These are phyloP conservation scores for Pheosia tremula DNA, from an alignment of 2,888 invertebrate species.

Conservation along the genomic window DNA sequence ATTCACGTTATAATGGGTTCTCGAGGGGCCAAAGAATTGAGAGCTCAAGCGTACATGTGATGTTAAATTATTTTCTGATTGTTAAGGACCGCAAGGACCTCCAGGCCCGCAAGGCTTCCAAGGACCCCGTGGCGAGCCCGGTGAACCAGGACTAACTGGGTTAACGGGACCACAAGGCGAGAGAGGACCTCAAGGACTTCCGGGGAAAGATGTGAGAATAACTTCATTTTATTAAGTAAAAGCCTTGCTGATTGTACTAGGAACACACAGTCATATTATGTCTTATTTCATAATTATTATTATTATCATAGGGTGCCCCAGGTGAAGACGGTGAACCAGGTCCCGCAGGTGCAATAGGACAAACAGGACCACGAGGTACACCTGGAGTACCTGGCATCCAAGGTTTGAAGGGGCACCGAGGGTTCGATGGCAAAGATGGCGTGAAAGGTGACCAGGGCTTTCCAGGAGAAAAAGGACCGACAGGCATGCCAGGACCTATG, in stretches of 20 bases:
- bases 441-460: conserved; percentile 92
- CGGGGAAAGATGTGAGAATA: conserved; percentile 89
- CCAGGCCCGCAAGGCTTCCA: conserved; percentile 91
- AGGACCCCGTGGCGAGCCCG: conserved; percentile 91
- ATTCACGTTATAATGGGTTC: not conserved
- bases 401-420: conserved; percentile 93
- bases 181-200: conserved; percentile 87
- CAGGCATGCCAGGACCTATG: conserved; percentile 87
- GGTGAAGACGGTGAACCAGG: conserved; percentile 94
- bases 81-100: conserved; percentile 76
- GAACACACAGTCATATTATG: too few species aligned
- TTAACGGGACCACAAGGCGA: conserved; percentile 87
- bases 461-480: conserved; percentile 90
- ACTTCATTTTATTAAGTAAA: not conserved
- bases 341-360: conserved; percentile 88
- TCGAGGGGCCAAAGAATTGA: not conserved
- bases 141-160: conserved; percentile 89
- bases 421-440: conserved; percentile 91
- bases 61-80: not conserved
- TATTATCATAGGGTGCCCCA: conserved; percentile 84
- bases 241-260: too few species aligned
- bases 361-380: conserved; percentile 89
- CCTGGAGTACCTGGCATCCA: conserved; percentile 91
- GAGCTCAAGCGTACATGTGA: too few species aligned
- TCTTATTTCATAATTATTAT: too few species aligned